Percentiles rank a stretch among this genome's conserved stretches.
Conservation (phyloP, 2,797 vertebrate genomes). For the Malurus splendens region DNA sequence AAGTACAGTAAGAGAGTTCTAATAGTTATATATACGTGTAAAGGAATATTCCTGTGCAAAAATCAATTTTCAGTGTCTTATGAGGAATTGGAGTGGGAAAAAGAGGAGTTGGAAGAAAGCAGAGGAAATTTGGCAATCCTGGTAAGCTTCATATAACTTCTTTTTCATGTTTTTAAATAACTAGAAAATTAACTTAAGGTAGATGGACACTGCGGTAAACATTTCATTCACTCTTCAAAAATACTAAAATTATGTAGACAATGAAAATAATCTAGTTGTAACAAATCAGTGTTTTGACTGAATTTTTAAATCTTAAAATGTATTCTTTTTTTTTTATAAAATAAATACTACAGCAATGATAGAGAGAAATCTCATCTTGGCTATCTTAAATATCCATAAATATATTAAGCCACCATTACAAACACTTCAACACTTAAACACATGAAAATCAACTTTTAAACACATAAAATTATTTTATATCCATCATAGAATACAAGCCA, state of each 20-base stretch:
- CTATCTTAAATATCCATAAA: neutral
- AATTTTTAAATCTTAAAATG: neutral
- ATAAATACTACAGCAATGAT: neutral
- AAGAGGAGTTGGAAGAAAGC: neutral
- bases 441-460: neutral
- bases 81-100: neutral
- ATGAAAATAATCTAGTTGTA: neutral
- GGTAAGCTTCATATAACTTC: neutral
- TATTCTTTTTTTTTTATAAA: no score
- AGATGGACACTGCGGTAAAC: neutral
- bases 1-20: neutral
- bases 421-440: neutral
- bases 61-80: neutral
- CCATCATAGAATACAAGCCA: neutral
- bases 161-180: neutral
- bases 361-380: neutral
- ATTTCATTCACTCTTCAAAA: neutral
- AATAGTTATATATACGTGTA: neutral
- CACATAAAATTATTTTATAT: neutral
- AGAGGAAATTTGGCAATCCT: neutral
- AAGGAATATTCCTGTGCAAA: neutral
- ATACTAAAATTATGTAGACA: neutral
- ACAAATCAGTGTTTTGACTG: neutral
- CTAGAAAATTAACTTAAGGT: neutral
- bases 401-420: neutral